Percentiles rank a stretch among this genome's conserved stretches.
Evolutionary conservation across 2,888 invertebrate species (phyloP).

Genomic region (Cheilosia soror): DNA sequence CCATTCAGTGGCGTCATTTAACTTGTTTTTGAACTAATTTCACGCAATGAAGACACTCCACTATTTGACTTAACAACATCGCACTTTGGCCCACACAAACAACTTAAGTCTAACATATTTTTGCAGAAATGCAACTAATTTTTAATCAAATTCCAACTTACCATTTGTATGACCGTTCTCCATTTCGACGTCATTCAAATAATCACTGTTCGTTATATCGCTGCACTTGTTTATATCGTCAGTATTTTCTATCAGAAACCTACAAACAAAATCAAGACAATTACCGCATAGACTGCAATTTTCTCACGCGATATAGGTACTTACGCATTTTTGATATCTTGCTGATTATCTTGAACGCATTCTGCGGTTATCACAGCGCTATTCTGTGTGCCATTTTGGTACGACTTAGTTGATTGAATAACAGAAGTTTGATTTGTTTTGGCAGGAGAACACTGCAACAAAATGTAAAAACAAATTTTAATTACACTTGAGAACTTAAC

Average conservation of each 20-base stretch:
- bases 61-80: too few relatives aligned
- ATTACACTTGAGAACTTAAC: slow-evolving; percentile 66
- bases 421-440: slow-evolving; percentile 89
- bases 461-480: slow-evolving; percentile 74
- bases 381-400: slow-evolving; percentile 82
- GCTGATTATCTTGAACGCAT: slow-evolving; percentile 85
- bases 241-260: slow-evolving; percentile 79
- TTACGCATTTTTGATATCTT: slow-evolving; percentile 83
- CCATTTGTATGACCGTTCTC: slow-evolving; percentile 84
- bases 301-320: not conserved
- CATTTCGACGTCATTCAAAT: slow-evolving; percentile 84
- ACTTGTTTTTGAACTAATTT: too few relatives aligned
- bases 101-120: too few relatives aligned
- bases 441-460: slow-evolving; percentile 79
- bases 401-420: slow-evolving; percentile 89
- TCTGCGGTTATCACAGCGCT: slow-evolving; percentile 81
- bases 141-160: slow-evolving; percentile 55
- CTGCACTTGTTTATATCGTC: slow-evolving; percentile 83
- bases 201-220: slow-evolving; percentile 79
- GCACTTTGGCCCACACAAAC: too few relatives aligned
- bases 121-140: too few relatives aligned
- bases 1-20: too few relatives aligned
- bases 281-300: not conserved
- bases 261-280: slow-evolving; percentile 41
- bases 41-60: too few relatives aligned